Conservation (phyloP, 2,888 invertebrate species). For the Cerceris ruficornis region DNA sequence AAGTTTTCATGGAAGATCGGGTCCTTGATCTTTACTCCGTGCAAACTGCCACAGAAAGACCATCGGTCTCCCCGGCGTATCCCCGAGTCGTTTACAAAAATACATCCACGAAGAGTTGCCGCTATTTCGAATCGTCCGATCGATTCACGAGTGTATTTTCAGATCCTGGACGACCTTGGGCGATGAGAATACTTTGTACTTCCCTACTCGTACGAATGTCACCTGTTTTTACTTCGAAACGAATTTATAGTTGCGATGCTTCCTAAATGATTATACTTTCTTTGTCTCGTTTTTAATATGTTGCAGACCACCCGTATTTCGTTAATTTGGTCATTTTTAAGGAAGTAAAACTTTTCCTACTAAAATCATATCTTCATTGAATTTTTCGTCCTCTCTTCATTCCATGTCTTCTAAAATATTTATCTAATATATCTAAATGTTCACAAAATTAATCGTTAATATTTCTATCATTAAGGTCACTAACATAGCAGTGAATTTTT, state of each 20-base stretch:
- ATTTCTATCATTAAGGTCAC: no score
- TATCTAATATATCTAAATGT: no score
- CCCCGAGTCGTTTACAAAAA: conserved; percentile 63
- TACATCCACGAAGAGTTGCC: conserved; percentile 60
- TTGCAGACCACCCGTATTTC: no score
- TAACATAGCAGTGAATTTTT: no score
- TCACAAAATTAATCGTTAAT: no score
- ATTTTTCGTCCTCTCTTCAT: no score
- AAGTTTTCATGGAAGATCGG: conserved; percentile 18
- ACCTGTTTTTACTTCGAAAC: conserved; percentile 6
- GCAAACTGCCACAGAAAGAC: conserved; percentile 4
- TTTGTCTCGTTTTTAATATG: background rate
- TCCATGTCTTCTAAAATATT: no score
- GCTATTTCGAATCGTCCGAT: conserved; percentile 71
- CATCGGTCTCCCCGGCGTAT: conserved; percentile 27
- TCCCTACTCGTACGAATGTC: conserved; percentile 44
- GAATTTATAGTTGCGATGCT: background rate
- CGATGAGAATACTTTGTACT: conserved; percentile 52
- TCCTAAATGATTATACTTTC: background rate
- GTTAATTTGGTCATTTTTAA: no score
- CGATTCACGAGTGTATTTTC: conserved; percentile 71
- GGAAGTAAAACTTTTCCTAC: no score
- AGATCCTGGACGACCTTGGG: conserved; percentile 67
- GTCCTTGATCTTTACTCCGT: conserved; percentile 34
- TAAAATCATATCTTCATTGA: no score